Conservation (phyloP, 2,113 vertebrate species). For the Noctilio leporinus region DNA sequence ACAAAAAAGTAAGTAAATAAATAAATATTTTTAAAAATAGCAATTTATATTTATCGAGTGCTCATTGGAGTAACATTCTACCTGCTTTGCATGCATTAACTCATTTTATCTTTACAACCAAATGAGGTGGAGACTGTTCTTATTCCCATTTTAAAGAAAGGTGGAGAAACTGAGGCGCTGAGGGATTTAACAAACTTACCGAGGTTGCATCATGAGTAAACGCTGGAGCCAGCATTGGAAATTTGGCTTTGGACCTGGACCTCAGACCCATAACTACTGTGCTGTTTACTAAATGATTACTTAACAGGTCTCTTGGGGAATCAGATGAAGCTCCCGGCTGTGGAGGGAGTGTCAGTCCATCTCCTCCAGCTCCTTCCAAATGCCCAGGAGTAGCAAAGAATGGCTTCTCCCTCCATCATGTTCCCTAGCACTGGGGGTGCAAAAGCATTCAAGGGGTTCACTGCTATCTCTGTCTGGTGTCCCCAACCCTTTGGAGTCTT, state of each 20-base stretch:
- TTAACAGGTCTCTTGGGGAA: background rate
- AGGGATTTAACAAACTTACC: background rate
- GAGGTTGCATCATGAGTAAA: background rate
- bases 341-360: background rate
- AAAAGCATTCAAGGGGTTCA: background rate
- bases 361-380: background rate
- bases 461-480: background rate
- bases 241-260: background rate
- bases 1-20: too few species aligned
- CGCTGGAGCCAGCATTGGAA: background rate
- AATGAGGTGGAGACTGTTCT: background rate
- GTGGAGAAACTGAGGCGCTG: background rate
- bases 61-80: too few species aligned
- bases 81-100: background rate
- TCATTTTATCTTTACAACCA: background rate
- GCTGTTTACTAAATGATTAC: too few species aligned
- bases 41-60: background rate
- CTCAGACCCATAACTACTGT: background rate
- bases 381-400: background rate
- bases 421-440: background rate
- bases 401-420: background rate
- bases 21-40: too few species aligned
- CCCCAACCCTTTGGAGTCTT: background rate
- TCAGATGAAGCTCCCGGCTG: background rate
- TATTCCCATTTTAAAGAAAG: background rate